phyloP scores from a whole-genome alignment of 2,797 vertebrate species.

The Labeo calbasu region DNA sequence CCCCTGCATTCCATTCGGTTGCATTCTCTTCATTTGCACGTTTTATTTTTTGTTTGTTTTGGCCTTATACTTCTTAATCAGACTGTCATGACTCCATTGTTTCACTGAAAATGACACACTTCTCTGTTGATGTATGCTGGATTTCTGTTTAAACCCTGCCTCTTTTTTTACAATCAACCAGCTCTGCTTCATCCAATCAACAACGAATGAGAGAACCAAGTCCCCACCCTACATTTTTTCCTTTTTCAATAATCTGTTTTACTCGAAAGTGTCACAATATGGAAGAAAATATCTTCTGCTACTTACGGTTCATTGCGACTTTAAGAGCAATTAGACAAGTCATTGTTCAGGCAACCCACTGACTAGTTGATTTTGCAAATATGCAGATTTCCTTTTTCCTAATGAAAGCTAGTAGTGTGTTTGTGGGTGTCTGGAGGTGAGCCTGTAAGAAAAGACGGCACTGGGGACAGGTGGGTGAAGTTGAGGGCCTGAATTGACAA shows the following conservation, averaged over 20 bases:
- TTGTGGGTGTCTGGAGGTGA: conserved; percentile 43
- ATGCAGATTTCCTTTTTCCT: neutral
- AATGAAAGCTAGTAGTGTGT: conserved; percentile 3
- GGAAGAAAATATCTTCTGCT: neutral
- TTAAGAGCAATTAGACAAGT: neutral
- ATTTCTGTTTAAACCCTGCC: neutral
- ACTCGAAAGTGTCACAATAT: neutral
- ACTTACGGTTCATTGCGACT: conserved; percentile 1
- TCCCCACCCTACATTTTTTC: neutral
- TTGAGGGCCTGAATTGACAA: conserved; percentile 45
- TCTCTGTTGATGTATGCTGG: neutral
- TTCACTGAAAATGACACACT: neutral
- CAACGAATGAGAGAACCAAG: neutral
- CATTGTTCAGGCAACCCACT: neutral
- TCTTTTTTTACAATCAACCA: neutral
- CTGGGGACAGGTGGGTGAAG: conserved; percentile 55
- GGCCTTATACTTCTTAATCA: neutral
- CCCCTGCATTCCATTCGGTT: neutral
- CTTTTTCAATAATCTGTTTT: neutral
- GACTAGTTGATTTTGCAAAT: neutral
- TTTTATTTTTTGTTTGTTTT: neutral
- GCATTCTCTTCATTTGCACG: neutral
- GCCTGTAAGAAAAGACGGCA: conserved; percentile 36
- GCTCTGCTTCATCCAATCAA: neutral
- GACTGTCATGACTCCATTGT: neutral